phyloP scores from a whole-genome alignment of 2,113 vertebrate species.

The Butorides virescens region DNA sequence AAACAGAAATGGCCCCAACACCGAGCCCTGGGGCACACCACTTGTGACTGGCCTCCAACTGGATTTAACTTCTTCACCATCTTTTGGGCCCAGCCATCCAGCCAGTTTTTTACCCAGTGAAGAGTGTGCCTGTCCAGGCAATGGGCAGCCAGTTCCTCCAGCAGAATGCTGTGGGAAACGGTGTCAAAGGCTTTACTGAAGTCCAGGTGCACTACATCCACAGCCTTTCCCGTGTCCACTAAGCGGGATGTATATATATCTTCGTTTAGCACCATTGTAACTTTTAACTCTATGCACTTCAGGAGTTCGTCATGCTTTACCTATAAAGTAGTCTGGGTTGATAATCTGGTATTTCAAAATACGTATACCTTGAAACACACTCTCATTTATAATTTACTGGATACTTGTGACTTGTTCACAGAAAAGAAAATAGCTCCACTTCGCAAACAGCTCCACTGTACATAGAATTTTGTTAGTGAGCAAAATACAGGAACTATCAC shows the following conservation, averaged over 20 bases:
- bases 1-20: no score
- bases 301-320: neutral
- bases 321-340: neutral
- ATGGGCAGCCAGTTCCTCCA: no score
- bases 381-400: neutral
- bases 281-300: neutral
- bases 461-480: neutral
- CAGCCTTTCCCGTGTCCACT: no score
- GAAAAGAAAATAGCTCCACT: neutral
- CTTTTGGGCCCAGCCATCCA: no score
- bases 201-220: no score
- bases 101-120: no score
- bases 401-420: neutral
- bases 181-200: no score
- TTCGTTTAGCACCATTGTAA: neutral
- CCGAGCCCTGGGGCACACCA: no score
- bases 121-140: no score
- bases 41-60: no score
- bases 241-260: neutral
- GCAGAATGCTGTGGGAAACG: no score
- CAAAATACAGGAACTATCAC: neutral
- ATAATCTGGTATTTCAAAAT: neutral
- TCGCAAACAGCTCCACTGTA: neutral
- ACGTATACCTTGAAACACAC: neutral
- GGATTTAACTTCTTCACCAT: no score